Base-by-base conservation (phyloP, 2,797 vertebrate species). In the Eulemur rubriventer region DNA sequence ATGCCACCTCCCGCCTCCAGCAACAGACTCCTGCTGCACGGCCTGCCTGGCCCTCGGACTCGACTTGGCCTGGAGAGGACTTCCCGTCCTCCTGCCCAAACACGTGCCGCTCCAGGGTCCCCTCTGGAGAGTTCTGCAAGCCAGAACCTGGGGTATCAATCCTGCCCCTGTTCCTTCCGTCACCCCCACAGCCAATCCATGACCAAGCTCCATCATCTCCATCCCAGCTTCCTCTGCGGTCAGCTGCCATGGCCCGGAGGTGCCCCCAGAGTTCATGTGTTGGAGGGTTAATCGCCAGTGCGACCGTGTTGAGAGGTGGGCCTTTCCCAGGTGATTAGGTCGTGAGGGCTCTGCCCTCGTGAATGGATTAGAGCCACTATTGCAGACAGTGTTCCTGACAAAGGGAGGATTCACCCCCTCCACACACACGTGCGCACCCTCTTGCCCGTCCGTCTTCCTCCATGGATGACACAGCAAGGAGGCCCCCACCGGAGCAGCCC, bases 1-100 rank as follows among this genome's bases (percentile, higher is more conserved):
- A 33, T 1, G 72, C 22, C 0, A 1, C 3, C 12, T 16, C 35
- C 20, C 0, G 0, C 12, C 43, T 70, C 35, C 20, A 50, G 24
- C 24, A 7, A 16, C 43, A 73, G 80, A 59, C 14, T 26, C 52
- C 0, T 2, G 26, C 69, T 43, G 18, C 26, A 20, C 5, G 4
- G 17, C 10, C 75, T 33, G 46, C 26, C 17, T 4, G 50, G 18
- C 28, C 13, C 80, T 38, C 43, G 55, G 12, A 50, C 33, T 41
- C 2, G 13, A 16, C 7, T 10, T 33, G 16, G 16, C 35, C 30
- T 4, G 1, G 33, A 57, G 52, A 59, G n/a, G 41, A 41, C 33
- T 3, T 38, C 67, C 59, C 0, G 1, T 13, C 16, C 7, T 41
- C 63, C 48, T 4, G 3, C 55, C 16, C 20, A 63, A 17, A 78